A percentile compares a stretch with the other conserved stretches of the same genome.
These are phyloP conservation scores for Brachionus rotundiformis DNA, from an alignment of 1,140 invertebrate genomes.

Conservation along the genomic window DNA sequence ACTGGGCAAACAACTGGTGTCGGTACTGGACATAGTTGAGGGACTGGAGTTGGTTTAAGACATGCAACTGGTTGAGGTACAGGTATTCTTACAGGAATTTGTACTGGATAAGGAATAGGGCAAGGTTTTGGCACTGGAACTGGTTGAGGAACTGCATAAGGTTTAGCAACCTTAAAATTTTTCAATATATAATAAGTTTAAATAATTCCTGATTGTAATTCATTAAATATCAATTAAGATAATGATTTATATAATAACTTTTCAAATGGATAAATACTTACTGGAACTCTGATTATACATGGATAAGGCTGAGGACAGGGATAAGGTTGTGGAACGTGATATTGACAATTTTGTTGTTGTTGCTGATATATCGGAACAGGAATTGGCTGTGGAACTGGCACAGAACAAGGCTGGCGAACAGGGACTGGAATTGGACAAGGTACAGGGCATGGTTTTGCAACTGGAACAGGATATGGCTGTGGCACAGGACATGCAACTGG, in stretches of 20 bases:
- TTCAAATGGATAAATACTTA: neutral
- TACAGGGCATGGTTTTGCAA: neutral
- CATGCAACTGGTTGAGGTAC: neutral
- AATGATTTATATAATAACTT: too few species aligned
- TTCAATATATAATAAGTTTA: neutral
- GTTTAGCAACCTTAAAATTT: neutral
- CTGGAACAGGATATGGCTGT: neutral
- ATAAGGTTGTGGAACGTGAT: neutral
- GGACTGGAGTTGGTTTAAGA: neutral
- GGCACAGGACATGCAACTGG: neutral
- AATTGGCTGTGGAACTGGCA: neutral
- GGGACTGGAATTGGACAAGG: neutral
- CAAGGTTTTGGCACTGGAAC: neutral
- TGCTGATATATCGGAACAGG: neutral
- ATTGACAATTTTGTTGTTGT: neutral
- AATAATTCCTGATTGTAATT: too few species aligned
- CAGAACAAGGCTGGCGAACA: neutral
- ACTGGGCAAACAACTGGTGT: neutral
- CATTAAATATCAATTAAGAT: too few species aligned
- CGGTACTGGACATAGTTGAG: neutral
- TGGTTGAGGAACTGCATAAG: neutral
- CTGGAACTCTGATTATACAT: neutral
- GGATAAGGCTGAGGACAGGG: neutral
- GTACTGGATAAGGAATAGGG: neutral
- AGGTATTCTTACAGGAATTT: neutral